A percentile compares a stretch with the other conserved stretches of the same genome.
phyloP scores from a whole-genome alignment of 2,113 vertebrate genomes.

The Crocuta crocuta region DNA sequence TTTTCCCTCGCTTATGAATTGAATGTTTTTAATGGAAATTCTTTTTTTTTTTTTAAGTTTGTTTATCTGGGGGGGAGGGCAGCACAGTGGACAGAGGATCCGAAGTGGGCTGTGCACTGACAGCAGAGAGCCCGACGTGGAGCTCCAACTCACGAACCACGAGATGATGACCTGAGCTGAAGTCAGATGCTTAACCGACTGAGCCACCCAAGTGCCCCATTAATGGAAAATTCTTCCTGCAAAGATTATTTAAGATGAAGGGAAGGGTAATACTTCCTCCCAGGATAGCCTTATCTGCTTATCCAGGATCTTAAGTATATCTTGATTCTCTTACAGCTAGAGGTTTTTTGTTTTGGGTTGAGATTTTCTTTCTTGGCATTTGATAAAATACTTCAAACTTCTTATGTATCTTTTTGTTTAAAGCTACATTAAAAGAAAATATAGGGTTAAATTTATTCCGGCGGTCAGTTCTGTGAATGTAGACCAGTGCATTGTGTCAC shows the following conservation, averaged over 20 bases:
- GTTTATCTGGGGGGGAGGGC: fast-evolving
- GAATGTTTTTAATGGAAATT: background rate
- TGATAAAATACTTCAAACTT: background rate
- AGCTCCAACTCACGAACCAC: no score
- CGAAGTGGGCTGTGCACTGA: no score
- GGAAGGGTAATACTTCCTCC: background rate
- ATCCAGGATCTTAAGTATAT: background rate
- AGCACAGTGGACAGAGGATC: no score
- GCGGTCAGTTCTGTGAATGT: background rate
- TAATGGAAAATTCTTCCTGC: background rate
- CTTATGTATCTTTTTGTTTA: background rate
- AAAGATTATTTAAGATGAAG: constrained; percentile 25
- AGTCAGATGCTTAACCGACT: no score
- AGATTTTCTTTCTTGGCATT: background rate
- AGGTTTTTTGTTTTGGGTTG: background rate
- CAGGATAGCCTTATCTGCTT: background rate
- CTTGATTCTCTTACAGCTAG: background rate
- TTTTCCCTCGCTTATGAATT: background rate
- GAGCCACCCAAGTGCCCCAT: no score
- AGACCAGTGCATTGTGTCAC: background rate
- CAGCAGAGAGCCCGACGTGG: no score
- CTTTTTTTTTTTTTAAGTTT: no score
- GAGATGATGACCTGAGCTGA: no score
- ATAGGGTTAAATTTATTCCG: background rate
- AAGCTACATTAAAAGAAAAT: background rate